Percentiles rank a stretch among this genome's conserved stretches.
Evolutionary conservation across 2,797 vertebrate species (phyloP).

Genomic region (Oceanodroma leucorhoa): DNA sequence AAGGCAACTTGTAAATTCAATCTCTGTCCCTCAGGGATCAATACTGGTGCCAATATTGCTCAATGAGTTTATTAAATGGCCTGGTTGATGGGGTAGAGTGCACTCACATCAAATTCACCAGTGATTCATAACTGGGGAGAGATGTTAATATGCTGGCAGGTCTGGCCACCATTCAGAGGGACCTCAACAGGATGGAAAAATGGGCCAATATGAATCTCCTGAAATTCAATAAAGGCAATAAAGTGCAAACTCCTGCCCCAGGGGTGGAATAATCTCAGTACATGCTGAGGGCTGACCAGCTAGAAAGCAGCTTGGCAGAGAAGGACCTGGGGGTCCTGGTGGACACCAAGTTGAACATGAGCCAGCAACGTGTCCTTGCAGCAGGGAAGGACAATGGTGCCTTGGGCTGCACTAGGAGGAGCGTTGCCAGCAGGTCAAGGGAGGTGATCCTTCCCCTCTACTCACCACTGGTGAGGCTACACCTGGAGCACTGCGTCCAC

Average conservation of each 20-base stretch:
- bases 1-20: neutral
- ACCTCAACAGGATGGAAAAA: neutral
- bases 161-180: neutral
- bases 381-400: accelerated
- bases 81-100: neutral
- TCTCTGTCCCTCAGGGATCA: neutral
- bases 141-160: neutral
- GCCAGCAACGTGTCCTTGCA: accelerated
- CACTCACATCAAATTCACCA: neutral
- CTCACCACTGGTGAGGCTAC: neutral
- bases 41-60: neutral
- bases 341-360: neutral
- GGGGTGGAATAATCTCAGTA: neutral
- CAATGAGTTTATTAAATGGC: neutral
- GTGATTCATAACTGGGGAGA: neutral
- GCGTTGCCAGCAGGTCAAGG: neutral
- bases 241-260: neutral
- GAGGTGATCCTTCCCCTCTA: neutral
- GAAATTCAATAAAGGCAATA: neutral
- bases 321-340: neutral
- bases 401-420: neutral
- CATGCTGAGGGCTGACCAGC: neutral
- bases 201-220: neutral
- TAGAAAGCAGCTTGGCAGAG: neutral
- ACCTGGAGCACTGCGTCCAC: neutral